phyloP scores from a whole-genome alignment of 2,888 invertebrate species.

The Ariolimax columbianus region DNA sequence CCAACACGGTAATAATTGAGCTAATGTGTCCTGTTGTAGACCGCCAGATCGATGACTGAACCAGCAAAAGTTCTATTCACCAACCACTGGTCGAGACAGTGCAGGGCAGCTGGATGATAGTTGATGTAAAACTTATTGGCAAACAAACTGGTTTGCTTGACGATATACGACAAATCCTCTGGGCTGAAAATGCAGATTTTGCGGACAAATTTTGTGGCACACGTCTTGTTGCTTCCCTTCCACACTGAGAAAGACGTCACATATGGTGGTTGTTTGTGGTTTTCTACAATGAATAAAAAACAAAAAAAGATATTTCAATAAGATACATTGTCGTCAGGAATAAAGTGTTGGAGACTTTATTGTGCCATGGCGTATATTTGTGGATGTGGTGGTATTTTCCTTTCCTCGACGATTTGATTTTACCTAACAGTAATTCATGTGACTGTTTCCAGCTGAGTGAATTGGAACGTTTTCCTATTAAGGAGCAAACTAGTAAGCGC shows the following conservation, averaged over 20 bases:
- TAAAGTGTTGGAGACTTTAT: too few species aligned
- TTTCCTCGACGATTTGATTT: too few species aligned
- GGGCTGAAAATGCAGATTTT: slow-evolving; percentile 9
- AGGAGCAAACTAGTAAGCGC: too few species aligned
- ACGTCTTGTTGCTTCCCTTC: not conserved
- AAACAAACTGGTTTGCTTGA: not conserved
- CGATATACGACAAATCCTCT: not conserved
- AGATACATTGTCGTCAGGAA: too few species aligned
- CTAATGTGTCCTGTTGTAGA: not conserved
- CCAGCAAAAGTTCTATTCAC: not conserved
- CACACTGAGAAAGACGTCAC: not conserved
- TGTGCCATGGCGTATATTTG: too few species aligned
- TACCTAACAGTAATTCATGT: too few species aligned
- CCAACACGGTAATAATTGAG: too few species aligned
- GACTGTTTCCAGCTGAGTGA: too few species aligned
- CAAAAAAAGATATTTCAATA: not conserved
- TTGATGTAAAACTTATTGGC: slow-evolving; percentile 14
- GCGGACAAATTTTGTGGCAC: not conserved
- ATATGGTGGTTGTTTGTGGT: not conserved
- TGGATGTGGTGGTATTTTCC: too few species aligned
- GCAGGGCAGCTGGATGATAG: not conserved
- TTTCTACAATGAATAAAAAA: not conserved
- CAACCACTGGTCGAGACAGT: slow-evolving; percentile 3
- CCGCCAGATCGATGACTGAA: not conserved
- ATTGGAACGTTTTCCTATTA: too few species aligned